These are phyloP conservation scores for Plutomurus gul DNA, from an alignment of 1,140 invertebrate species.

Conservation along the genomic window DNA sequence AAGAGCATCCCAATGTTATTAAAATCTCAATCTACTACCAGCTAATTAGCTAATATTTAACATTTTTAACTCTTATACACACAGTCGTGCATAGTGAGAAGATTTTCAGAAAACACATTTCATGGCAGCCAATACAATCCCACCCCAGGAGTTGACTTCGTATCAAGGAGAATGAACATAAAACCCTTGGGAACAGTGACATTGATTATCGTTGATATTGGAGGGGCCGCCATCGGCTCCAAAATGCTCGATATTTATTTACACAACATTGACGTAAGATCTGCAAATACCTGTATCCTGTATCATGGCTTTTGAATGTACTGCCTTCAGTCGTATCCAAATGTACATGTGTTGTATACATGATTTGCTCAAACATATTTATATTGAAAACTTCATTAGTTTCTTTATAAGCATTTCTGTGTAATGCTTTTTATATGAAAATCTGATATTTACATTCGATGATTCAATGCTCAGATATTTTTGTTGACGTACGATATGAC, in stretches of 20 bases:
- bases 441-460: no score
- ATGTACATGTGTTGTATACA: no score
- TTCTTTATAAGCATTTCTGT: not conserved
- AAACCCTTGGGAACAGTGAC: constrained; percentile 49
- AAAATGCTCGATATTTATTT: constrained; percentile 53
- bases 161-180: constrained; percentile 42
- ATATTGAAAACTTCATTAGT: not conserved
- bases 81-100: constrained; percentile 51
- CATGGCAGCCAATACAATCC: constrained; percentile 52
- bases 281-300: not conserved
- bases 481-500: constrained; percentile 52
- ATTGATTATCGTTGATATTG: constrained; percentile 50
- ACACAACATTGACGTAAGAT: constrained; percentile 49
- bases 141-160: constrained; percentile 50
- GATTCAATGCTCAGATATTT: no score
- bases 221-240: constrained; percentile 44
- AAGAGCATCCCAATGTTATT: not conserved
- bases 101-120: constrained; percentile 51
- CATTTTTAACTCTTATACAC: not conserved
- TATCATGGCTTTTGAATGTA: no score
- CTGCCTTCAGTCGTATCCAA: no score
- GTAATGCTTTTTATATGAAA: not conserved
- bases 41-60: not conserved
- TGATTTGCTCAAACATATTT: no score
- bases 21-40: not conserved